phyloP scores from a whole-genome alignment of 2,888 invertebrate species.

The Synergus laeviventris region DNA sequence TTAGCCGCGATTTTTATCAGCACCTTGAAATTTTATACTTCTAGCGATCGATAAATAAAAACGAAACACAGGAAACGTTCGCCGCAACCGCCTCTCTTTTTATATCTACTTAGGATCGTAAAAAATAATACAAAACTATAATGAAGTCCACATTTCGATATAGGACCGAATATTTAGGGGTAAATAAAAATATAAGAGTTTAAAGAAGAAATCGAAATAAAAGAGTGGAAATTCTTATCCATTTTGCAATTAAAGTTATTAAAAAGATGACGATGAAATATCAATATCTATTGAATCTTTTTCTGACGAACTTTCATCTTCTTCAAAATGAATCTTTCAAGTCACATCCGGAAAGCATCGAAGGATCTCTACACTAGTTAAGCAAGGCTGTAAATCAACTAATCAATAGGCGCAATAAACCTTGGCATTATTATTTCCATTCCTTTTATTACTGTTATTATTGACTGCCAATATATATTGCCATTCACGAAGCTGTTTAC shows the following conservation, averaged over 20 bases:
- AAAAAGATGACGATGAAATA: neutral
- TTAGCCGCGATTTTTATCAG: conserved; percentile 40
- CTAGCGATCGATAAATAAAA: conserved; percentile 37
- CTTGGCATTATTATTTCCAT: conserved; percentile 33
- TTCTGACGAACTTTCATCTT: conserved; percentile 14
- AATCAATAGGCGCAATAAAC: conserved; percentile 37
- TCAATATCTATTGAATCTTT: neutral
- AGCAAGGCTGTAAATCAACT: conserved; percentile 27
- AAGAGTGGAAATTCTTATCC: neutral
- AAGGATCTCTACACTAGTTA: conserved; percentile 26
- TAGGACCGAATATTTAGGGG: neutral
- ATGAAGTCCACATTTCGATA: neutral
- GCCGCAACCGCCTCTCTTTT: conserved; percentile 1
- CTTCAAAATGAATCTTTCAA: conserved; percentile 11
- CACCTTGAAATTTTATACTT: conserved; percentile 24
- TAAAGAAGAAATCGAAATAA: neutral
- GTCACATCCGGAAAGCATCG: neutral
- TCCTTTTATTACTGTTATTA: conserved; percentile 19
- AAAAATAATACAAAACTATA: neutral
- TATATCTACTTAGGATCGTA: neutral
- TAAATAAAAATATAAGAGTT: neutral
- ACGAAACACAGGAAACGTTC: neutral
- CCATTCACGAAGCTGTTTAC: conserved; percentile 4
- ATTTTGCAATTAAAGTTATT: neutral
- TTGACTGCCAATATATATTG: neutral